These are phyloP conservation scores for Typhlichthys subterraneus DNA, from an alignment of 2,797 vertebrate species.

Conservation along the genomic window DNA sequence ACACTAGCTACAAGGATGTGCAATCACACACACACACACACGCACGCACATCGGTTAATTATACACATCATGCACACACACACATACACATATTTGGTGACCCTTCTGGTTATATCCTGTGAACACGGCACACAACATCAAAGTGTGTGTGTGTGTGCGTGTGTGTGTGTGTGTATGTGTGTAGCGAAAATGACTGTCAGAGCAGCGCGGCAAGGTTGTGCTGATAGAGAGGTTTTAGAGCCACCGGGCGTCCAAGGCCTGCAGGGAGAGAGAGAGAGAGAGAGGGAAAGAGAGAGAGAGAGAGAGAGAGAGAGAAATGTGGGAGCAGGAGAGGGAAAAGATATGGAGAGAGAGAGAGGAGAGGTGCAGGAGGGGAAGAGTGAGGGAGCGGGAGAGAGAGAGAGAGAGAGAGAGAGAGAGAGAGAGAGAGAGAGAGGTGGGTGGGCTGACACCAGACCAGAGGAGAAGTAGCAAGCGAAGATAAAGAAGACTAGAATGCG, in stretches of 20 bases:
- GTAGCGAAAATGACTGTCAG: constrained; percentile 66
- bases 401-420: constrained; percentile 3
- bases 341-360: background rate
- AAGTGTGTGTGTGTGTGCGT: constrained; percentile 17
- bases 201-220: constrained; percentile 64
- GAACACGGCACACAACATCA: constrained; percentile 31
- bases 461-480: constrained; percentile 63
- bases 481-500: constrained; percentile 73
- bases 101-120: constrained; percentile 50
- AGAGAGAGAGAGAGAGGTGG: background rate
- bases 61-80: background rate
- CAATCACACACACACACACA: background rate
- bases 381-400: constrained; percentile 5
- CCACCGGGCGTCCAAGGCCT: constrained; percentile 64
- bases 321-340: constrained; percentile 25
- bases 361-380: constrained; percentile 11
- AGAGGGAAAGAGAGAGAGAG: background rate
- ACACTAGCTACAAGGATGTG: constrained; percentile 13
- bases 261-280: background rate
- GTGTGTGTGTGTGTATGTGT: constrained; percentile 23
- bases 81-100: constrained; percentile 20
- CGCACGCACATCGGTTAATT: background rate
- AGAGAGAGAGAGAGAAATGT: background rate
- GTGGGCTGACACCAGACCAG: constrained; percentile 41
- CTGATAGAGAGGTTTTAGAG: constrained; percentile 76